Conservation (phyloP, 37 sponge, comb jelly and placozoan genomes). For the Theonella swinhoei region DNA sequence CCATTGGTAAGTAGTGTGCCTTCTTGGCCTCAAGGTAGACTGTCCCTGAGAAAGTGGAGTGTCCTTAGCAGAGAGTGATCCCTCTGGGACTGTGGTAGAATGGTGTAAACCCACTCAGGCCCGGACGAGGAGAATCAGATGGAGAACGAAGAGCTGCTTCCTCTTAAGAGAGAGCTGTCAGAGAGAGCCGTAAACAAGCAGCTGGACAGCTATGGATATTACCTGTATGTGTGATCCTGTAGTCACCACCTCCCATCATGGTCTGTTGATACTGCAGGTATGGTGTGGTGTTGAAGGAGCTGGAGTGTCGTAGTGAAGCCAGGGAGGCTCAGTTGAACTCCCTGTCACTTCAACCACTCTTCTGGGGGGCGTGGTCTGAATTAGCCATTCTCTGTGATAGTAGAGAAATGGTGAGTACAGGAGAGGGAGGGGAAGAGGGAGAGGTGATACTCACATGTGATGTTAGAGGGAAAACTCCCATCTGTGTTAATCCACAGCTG, state of each 20-base stretch:
- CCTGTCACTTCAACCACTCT: constrained; percentile 50
- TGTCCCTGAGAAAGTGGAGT: not conserved
- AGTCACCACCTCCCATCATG: not conserved
- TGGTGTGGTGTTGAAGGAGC: constrained; percentile 74
- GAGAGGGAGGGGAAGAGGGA: not conserved
- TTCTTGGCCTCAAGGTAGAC: no score
- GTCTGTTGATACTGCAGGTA: constrained; percentile 44
- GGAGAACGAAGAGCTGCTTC: constrained; percentile 48
- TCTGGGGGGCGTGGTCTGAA: constrained; percentile 86
- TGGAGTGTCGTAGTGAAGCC: constrained; percentile 37
- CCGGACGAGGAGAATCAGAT: constrained; percentile 36
- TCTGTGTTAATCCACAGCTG: constrained; percentile 31
- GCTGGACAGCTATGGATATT: constrained; percentile 75
- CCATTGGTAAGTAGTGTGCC: constrained; percentile 56
- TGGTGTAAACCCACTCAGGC: not conserved
- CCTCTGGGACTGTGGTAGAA: no score
- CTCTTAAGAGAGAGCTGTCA: constrained; percentile 47
- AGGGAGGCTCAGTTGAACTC: constrained; percentile 55
- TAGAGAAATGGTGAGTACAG: constrained; percentile 69
- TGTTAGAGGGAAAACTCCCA: not conserved
- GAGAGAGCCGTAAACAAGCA: constrained; percentile 11
- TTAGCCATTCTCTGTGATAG: constrained; percentile 66
- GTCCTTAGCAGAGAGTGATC: no score
- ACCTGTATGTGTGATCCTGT: constrained; percentile 44
- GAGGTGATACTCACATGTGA: not conserved